These are phyloP conservation scores for Regulus satrapa DNA, from an alignment of 2,113 vertebrate genomes.

Conservation along the genomic window DNA sequence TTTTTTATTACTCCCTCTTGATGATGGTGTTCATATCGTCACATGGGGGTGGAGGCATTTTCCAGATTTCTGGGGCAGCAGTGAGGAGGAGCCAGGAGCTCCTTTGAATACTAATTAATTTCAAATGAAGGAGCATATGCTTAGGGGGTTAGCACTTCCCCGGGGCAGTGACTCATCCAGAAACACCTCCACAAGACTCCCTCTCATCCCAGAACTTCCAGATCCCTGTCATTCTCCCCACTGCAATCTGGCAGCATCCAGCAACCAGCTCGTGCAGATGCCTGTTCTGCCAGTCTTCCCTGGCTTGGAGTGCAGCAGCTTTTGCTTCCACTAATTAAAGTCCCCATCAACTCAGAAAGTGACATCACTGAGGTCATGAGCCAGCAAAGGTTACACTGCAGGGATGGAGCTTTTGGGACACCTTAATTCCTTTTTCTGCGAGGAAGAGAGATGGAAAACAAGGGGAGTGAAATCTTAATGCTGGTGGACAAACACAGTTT, in stretches of 20 bases:
- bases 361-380: neutral
- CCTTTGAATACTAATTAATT: conserved; percentile 28
- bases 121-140: conserved; percentile 29
- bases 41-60: neutral
- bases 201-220: conserved; percentile 5
- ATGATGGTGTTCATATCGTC: neutral
- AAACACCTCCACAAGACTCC: conserved; percentile 10
- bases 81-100: conserved; percentile 36
- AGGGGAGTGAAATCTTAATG: neutral
- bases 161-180: conserved; percentile 39
- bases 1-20: conserved; percentile 32
- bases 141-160: conserved; percentile 29
- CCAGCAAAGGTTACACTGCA: neutral
- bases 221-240: neutral
- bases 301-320: neutral
- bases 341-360: neutral
- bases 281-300: neutral
- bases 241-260: neutral
- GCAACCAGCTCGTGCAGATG: neutral
- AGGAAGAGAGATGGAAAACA: neutral
- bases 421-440: neutral
- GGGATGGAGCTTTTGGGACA: neutral
- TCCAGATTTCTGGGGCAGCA: conserved; percentile 39
- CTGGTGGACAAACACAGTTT: neutral
- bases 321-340: neutral